These are phyloP conservation scores for Thunnus maccoyii DNA, from an alignment of 2,113 vertebrate species.

Conservation along the genomic window DNA sequence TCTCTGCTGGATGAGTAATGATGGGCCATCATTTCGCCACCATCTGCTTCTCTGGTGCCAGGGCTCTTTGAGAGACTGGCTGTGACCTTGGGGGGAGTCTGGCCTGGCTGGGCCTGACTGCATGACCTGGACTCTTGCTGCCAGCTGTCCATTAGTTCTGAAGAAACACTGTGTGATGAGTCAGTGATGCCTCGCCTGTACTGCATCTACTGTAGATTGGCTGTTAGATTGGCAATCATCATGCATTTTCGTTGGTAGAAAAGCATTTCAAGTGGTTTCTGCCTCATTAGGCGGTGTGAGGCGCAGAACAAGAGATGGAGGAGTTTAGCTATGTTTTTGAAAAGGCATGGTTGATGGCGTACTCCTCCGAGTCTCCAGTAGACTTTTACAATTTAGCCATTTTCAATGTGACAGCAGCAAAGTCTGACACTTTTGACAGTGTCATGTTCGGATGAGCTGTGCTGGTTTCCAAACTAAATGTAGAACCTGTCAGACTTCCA, in stretches of 20 bases:
- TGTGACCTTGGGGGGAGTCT: conserved; percentile 68
- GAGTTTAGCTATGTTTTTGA: conserved; percentile 42
- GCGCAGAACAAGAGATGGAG: conserved; percentile 29
- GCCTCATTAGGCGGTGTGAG: conserved; percentile 46
- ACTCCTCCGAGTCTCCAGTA: conserved; percentile 16
- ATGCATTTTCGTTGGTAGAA: conserved; percentile 43
- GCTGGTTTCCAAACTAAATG: conserved; percentile 36
- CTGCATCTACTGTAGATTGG: conserved; percentile 44
- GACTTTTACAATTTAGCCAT: conserved; percentile 35
- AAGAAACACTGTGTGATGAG: conserved; percentile 57
- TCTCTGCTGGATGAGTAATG: conserved; percentile 63
- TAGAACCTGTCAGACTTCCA: conserved; percentile 31
- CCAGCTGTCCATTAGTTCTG: conserved; percentile 72
- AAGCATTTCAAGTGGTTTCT: conserved; percentile 33
- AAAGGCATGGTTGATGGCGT: conserved; percentile 33
- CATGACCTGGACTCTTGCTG: conserved; percentile 67
- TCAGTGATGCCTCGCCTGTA: conserved; percentile 52
- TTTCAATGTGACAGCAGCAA: conserved; percentile 20
- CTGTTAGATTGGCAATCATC: conserved; percentile 36
- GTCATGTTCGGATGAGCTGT: conserved; percentile 27
- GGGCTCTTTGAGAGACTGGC: conserved; percentile 51
- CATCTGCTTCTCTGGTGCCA: conserved; percentile 72
- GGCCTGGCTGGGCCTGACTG: conserved; percentile 52
- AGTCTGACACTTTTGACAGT: conserved; percentile 28
- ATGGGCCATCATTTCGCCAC: conserved; percentile 60